phyloP scores from a whole-genome alignment of 2,797 vertebrate genomes.

The Erithacus rubecula region DNA sequence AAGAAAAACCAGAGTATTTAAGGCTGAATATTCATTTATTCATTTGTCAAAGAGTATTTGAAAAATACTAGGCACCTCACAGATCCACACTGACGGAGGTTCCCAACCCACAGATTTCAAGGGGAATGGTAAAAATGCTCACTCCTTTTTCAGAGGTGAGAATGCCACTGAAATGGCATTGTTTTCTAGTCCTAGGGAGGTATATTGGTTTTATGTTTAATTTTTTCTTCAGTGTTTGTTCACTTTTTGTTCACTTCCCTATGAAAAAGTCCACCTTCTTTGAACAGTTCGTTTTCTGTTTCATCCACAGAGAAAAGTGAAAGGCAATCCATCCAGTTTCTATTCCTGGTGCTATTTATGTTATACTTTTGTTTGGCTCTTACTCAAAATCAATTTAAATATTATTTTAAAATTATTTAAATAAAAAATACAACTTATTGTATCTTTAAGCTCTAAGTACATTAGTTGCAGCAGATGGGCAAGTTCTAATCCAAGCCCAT shows the following conservation, averaged over 20 bases:
- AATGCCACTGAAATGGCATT: not conserved
- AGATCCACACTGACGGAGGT: not conserved
- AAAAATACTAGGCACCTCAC: not conserved
- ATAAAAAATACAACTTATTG: not conserved
- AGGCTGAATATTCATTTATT: not conserved
- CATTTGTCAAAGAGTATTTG: not conserved
- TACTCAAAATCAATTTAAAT: not conserved
- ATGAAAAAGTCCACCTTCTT: not conserved
- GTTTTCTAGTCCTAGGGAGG: fast-evolving
- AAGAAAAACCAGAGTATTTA: not conserved
- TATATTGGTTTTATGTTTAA: not conserved
- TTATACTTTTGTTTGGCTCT: not conserved
- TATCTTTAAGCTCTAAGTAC: not conserved
- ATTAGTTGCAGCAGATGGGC: not conserved
- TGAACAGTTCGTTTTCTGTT: not conserved
- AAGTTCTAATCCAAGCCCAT: not conserved
- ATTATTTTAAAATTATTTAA: not conserved
- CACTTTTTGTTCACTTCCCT: not conserved
- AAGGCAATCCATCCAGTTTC: not conserved
- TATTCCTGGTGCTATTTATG: not conserved
- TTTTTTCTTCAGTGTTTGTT: not conserved
- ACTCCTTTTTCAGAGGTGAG: not conserved
- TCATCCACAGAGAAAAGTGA: not conserved
- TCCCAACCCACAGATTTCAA: not conserved
- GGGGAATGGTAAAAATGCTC: not conserved